Evolutionary conservation across 2,113 vertebrate genomes (phyloP).

Genomic region (Falcunculus frontatus): DNA sequence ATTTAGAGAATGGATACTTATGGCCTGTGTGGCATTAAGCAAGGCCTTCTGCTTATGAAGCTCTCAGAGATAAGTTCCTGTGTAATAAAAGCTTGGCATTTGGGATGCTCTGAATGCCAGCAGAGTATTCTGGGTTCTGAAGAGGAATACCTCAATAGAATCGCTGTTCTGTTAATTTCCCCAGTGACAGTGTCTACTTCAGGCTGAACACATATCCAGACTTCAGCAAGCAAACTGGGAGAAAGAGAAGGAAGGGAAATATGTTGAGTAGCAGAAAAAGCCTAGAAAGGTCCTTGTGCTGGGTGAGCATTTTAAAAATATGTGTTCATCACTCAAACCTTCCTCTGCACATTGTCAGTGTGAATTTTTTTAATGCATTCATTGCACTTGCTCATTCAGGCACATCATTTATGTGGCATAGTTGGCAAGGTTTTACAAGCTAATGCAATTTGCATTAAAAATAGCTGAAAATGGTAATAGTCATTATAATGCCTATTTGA

Average conservation of each 20-base stretch:
- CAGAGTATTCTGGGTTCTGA: not conserved
- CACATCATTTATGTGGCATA: conserved; percentile 82
- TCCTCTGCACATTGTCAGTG: conserved; percentile 69
- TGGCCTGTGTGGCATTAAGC: not conserved
- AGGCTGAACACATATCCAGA: not conserved
- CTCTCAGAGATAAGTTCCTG: not conserved
- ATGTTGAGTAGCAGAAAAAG: conserved; percentile 7
- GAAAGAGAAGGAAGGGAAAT: not conserved
- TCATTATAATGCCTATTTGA: conserved; percentile 87
- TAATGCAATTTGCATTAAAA: conserved; percentile 87
- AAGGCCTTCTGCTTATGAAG: not conserved
- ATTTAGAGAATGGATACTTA: not conserved
- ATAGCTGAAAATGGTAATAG: conserved; percentile 86
- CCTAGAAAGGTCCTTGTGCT: not conserved
- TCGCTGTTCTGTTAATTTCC: not conserved
- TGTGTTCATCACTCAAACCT: conserved; percentile 66
- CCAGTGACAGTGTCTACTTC: not conserved
- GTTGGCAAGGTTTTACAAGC: conserved; percentile 85
- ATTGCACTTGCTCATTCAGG: conserved; percentile 77
- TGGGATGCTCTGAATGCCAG: not conserved
- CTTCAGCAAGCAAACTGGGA: not conserved
- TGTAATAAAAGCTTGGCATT: not conserved
- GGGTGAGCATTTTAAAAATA: conserved; percentile 69
- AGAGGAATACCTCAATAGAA: not conserved
- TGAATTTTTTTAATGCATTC: conserved; percentile 73